Evolutionary conservation across 2,797 vertebrate species (phyloP), one percentile per base, ranked within the genome.

Genomic region (Sebastes nivosus): DNA sequence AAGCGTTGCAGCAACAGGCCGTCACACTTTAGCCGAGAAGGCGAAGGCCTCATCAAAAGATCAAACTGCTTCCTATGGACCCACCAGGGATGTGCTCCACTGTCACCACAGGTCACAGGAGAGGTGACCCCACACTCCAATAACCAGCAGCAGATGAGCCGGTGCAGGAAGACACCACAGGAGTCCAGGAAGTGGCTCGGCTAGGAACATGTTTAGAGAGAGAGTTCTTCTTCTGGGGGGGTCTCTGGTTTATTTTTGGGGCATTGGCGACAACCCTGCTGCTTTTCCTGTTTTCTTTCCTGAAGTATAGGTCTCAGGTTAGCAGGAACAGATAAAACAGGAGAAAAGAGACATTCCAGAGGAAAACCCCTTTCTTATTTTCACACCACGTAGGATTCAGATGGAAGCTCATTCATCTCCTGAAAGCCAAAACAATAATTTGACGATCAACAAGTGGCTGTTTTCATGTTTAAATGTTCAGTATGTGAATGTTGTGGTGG

Each of bases 71-170:
- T 94, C 88, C 92, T 88, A 79, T 79, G 76, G 77, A 78, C 65
- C 32, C 88, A 74, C 80, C 22, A 16, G 83, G 74, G 89, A 88
- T 58, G 63, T 38, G 68, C 74, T 85, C 77, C 80, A 77, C 72
- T 90, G 83, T 92, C 88, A 80, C 85, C 72, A 61, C 83, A 83
- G 89, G 88, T 92, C 89, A 92, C 61, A 72, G 61, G 81, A 67
- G 81, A 86, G 77, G 29, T 87, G 88, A 93, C 88, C 88, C 69
- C 24, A 18, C 82, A 81, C 88, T 82, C 77, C 67, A 88, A 87
- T 92, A 94, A 93, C 82, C 69, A 90, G 72, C 86, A 92, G 82
- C 90, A 93, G 91, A 94, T 89, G 92, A 94, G 83, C 64, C 42
- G 4, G 72, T 6, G 46, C 80, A 90, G 92, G 90, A 92, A 88